Conservation (phyloP, 2,797 vertebrate species). For the Eutrigla gurnardus region DNA sequence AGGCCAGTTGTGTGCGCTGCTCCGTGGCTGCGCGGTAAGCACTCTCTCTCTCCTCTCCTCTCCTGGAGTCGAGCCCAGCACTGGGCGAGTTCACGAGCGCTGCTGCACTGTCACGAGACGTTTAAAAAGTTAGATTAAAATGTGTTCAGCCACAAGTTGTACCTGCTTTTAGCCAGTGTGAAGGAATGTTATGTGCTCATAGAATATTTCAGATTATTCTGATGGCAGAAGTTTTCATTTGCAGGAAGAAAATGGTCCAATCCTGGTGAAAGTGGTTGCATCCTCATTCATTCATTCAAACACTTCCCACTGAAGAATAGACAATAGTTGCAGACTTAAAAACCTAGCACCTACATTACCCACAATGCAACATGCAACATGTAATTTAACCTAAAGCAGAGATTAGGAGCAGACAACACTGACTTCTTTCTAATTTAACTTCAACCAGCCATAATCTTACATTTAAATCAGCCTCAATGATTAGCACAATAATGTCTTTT, state of each 20-base stretch:
- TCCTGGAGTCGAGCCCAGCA: slow-evolving; percentile 54
- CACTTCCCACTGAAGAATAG: background rate
- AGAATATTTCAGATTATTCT: slow-evolving; percentile 6
- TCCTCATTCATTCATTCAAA: slow-evolving; percentile 1
- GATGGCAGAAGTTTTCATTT: background rate
- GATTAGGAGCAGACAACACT: background rate
- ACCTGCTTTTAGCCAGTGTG: background rate
- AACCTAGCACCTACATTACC: background rate
- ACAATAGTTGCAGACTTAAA: background rate
- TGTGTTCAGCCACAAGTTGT: background rate
- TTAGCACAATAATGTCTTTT: slow-evolving; percentile 5
- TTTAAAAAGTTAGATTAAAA: slow-evolving; percentile 26
- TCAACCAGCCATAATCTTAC: slow-evolving; percentile 3
- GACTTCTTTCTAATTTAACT: too few species aligned
- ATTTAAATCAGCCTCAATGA: slow-evolving; percentile 11
- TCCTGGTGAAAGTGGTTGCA: background rate
- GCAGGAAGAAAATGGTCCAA: slow-evolving; percentile 4
- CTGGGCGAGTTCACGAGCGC: slow-evolving; percentile 49
- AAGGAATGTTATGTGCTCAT: background rate
- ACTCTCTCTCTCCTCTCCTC: slow-evolving; percentile 37
- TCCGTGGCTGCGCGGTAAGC: slow-evolving; percentile 26
- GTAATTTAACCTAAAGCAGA: background rate
- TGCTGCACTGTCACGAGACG: slow-evolving; percentile 30
- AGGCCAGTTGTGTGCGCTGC: slow-evolving; percentile 30
- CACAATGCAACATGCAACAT: background rate